These are phyloP conservation scores for Gryllus longicercus DNA, from an alignment of 2,888 invertebrate species.

Conservation along the genomic window DNA sequence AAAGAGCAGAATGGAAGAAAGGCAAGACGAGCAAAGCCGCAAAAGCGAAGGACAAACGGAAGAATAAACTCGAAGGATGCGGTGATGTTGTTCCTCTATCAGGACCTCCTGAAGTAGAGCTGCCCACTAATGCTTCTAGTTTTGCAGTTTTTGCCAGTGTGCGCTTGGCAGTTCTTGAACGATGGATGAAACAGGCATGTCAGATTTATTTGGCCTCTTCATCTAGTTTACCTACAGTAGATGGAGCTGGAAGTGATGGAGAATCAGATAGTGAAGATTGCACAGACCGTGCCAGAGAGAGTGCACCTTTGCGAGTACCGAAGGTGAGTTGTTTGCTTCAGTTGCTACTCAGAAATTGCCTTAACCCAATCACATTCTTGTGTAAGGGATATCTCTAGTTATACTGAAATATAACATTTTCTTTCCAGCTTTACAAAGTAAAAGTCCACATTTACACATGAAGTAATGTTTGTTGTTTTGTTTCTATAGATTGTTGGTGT, in stretches of 20 bases:
- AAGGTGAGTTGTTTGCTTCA: constrained; percentile 42
- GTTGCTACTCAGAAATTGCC: too few species aligned
- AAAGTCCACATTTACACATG: neutral
- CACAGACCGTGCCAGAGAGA: constrained; percentile 48
- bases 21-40: constrained; percentile 46
- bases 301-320: constrained; percentile 53
- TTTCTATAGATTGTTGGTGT: constrained; percentile 68
- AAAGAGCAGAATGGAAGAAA: constrained; percentile 51
- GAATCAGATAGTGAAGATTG: constrained; percentile 57
- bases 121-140: constrained; percentile 78
- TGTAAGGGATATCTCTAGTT: neutral
- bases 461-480: constrained; percentile 35
- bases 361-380: too few species aligned
- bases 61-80: constrained; percentile 40
- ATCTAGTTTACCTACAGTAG: constrained; percentile 46
- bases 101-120: constrained; percentile 52
- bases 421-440: constrained; percentile 23
- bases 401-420: neutral
- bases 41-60: constrained; percentile 49
- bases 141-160: constrained; percentile 87
- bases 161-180: constrained; percentile 72
- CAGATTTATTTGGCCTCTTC: constrained; percentile 53
- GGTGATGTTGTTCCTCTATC: constrained; percentile 34
- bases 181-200: constrained; percentile 59
- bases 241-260: constrained; percentile 41